Base-by-base conservation (phyloP, 2,797 vertebrate species). In the Ptychobarbus kaznakovi region DNA sequence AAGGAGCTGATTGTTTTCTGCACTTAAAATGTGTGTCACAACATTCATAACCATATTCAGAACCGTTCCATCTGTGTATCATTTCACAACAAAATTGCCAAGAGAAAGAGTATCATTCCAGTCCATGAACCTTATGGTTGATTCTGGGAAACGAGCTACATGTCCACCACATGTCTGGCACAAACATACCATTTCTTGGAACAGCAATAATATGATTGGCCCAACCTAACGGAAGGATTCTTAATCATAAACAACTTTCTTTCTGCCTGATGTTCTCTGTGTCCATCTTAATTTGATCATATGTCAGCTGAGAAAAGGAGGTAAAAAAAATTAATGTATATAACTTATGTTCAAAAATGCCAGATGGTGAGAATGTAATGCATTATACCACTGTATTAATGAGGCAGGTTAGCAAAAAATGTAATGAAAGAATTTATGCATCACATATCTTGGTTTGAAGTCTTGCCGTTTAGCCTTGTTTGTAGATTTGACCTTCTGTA, bases 81-180 rank as follows among this genome's bases (percentile, higher is more conserved):
- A 44, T 72, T 65, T 65, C 10, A 53, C 73, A 51, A 20, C 1
- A 75, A 66, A 75, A 51, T 13, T 38, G 22, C 72, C 72, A 83
- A 51, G 42, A 28, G 3, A 40, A 44, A 42, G 61, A 66, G 2
- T 40, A 63, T 9, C 9, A n/a, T 76, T 83, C 22, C 22, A 49
- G 58, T 66, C 15, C 73, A 76, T 74, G 22, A 76, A 83, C 56
- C 82, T 40, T 76, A 66, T 66, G 82, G 72, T 40, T 53, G 46
- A 66, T 83, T 83, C 58, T 76, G 61, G 73, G 82, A 83, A 42
- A 40, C 22, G 28, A 53, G 69, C 25, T 58, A 42, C 49, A 70
- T 8, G 63, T 86, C 78, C 69, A 68, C 68, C 80, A 80, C 79
- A 87, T 32, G 75, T 82, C 81, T 76, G 66, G 76, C 63, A 53